A percentile compares a stretch with the other conserved stretches of the same genome.
Evolutionary conservation across 2,888 invertebrate genomes (phyloP).

Genomic region (Ramazzottius varieornatus): DNA sequence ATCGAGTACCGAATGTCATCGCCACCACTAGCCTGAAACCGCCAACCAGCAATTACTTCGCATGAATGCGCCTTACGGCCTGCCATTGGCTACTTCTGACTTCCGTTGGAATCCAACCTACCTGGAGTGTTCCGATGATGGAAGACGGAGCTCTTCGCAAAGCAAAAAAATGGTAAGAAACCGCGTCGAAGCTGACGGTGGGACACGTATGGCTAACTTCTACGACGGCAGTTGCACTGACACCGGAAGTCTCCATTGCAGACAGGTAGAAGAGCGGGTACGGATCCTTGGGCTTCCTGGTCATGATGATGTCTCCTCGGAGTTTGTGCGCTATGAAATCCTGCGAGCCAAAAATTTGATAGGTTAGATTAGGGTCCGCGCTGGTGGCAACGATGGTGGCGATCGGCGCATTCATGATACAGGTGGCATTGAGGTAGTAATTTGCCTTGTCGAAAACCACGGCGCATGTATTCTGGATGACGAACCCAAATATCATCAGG

Average conservation of each 20-base stretch:
- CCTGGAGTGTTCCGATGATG: not conserved
- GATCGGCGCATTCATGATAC: not conserved
- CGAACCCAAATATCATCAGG: not conserved
- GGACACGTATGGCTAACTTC: not conserved
- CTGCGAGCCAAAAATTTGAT: not conserved
- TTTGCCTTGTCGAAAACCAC: not conserved
- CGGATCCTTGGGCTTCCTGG: not conserved
- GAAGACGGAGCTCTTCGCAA: not conserved
- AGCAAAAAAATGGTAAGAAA: not conserved
- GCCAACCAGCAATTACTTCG: no score
- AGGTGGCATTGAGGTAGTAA: not conserved
- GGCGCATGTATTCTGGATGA: not conserved
- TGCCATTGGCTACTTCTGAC: not conserved
- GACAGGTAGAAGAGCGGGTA: not conserved
- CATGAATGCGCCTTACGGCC: no score
- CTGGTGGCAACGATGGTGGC: not conserved
- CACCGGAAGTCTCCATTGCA: not conserved
- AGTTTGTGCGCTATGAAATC: not conserved
- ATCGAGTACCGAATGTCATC: not conserved
- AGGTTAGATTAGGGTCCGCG: not conserved
- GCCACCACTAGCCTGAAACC: not conserved
- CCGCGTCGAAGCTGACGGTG: not conserved
- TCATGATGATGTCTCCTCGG: not conserved
- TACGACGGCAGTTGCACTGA: not conserved
- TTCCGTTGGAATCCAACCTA: not conserved